These are phyloP conservation scores for Metallyticus violacea DNA, from an alignment of 2,888 invertebrate species.

Conservation along the genomic window DNA sequence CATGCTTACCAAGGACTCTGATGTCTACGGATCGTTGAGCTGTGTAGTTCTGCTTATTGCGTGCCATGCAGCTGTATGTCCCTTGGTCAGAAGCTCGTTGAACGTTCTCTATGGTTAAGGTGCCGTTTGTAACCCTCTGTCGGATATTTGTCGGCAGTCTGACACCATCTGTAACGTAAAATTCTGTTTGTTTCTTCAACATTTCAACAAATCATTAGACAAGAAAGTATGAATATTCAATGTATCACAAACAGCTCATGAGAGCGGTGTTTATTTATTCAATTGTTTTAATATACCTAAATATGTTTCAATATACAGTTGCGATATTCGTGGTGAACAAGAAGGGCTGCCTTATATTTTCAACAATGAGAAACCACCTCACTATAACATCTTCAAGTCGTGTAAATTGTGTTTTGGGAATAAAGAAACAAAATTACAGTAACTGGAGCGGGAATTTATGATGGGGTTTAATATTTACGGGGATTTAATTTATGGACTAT, in stretches of 20 bases:
- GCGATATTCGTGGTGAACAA: too few species aligned
- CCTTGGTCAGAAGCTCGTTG: conserved; percentile 54
- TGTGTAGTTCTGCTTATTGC: conserved; percentile 50
- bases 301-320: too few species aligned
- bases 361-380: too few species aligned
- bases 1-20: conserved; percentile 47
- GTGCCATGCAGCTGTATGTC: conserved; percentile 54
- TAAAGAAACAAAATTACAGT: too few species aligned
- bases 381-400: too few species aligned
- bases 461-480: too few species aligned
- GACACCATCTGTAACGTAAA: conserved; percentile 46
- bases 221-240: not conserved
- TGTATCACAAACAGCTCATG: not conserved
- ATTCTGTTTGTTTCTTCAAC: not conserved
- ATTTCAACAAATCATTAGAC: not conserved
- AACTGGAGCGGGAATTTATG: too few species aligned
- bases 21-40: conserved; percentile 48
- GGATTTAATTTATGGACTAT: too few species aligned
- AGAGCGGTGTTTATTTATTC: too few species aligned
- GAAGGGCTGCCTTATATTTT: too few species aligned
- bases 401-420: too few species aligned
- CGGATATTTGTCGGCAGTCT: conserved; percentile 54
- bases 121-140: conserved; percentile 53
- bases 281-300: too few species aligned
- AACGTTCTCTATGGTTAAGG: conserved; percentile 52